Percentiles rank a stretch among this genome's conserved stretches.
phyloP scores from a whole-genome alignment of 2,888 invertebrate genomes.

The Nemurella pictetii region DNA sequence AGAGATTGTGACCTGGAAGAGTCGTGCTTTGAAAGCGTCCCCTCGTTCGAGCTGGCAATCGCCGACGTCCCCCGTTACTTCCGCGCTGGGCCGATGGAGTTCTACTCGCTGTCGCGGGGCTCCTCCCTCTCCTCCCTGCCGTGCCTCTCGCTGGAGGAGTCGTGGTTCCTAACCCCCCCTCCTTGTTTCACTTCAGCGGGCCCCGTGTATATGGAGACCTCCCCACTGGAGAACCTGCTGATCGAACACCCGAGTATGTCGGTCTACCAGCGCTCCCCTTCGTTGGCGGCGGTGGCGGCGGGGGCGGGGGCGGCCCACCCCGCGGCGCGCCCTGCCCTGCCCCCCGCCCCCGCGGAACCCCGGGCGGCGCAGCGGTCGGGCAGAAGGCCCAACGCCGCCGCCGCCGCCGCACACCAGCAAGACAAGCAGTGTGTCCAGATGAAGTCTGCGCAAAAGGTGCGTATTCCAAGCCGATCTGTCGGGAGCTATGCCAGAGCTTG shows the following conservation, averaged over 20 bases:
- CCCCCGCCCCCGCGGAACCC: neutral
- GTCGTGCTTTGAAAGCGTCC: conserved; percentile 29
- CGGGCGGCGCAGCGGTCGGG: neutral
- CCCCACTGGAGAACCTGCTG: conserved; percentile 76
- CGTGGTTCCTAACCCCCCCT: conserved; percentile 82
- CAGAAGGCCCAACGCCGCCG: neutral
- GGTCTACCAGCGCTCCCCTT: conserved; percentile 50
- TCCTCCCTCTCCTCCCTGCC: conserved; percentile 50
- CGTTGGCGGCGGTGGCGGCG: conserved; percentile 70
- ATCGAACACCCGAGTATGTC: conserved; percentile 79
- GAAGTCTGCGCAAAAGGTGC: conserved; percentile 54
- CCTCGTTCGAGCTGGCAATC: conserved; percentile 34
- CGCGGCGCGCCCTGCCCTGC: conserved; percentile 25
- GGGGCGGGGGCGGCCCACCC: conserved; percentile 54
- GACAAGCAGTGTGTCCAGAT: conserved; percentile 50
- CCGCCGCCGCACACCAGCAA: neutral
- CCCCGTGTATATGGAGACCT: conserved; percentile 67
- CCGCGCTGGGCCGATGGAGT: conserved; percentile 45
- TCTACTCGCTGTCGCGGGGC: conserved; percentile 46
- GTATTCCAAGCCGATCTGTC: too few relatives aligned
- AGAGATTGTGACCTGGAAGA: conserved; percentile 37
- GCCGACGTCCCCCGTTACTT: conserved; percentile 35
- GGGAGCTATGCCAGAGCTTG: too few relatives aligned
- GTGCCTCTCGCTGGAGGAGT: conserved; percentile 62
- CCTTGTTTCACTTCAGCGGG: conserved; percentile 76